Evolutionary conservation across 2,888 invertebrate species (phyloP), one percentile per base, ranked within the genome.

Genomic region (Eustalomyia histrio): DNA sequence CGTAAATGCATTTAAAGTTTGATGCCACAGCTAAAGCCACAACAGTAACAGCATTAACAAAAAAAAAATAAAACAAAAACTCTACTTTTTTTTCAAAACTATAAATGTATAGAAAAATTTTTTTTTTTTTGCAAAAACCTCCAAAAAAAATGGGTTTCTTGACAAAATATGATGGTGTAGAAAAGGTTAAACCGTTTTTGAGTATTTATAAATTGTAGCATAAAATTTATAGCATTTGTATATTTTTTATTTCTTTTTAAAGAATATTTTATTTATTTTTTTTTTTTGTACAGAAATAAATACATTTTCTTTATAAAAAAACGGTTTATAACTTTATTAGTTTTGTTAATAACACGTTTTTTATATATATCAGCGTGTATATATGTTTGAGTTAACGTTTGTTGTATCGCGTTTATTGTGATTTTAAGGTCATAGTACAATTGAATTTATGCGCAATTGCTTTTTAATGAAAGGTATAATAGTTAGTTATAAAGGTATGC

Each of bases 191-290:
- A 85, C 85, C 74, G 86, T 86, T 85, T 88, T 87, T 87, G 85
- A 87, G 83, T 86, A 87, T 87, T 88, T 88, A 87, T 88, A 87
- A 88, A 88, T 88, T 88, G 87, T 86, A 85, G 85, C 87, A 86
- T 86, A 86, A 85, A 64, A 72, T 80, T 79, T 80, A 68, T 78
- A 33, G 79, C 72, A 33, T 76, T 80, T 80, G 55, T 43, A 64
- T 29, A 29, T 58, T 12, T 39, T 65, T 84, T 84, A 84, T 73
- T 63, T 87, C 84, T 84, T 85, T 85, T 65, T 53, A 64, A 63
- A 61, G 61, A 52, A 75, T 78, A 83, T 72, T 29, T 63, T 58
- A 47, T 73, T 17, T 60, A 14, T 73, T 17, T 60, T 17, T n/a
- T n/a, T n/a, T 16, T 29, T 14, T 16, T 29, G 21, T 17, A 39